These are phyloP conservation scores for Phalanger gymnotis DNA, from an alignment of 2,797 vertebrate genomes.

Conservation along the genomic window DNA sequence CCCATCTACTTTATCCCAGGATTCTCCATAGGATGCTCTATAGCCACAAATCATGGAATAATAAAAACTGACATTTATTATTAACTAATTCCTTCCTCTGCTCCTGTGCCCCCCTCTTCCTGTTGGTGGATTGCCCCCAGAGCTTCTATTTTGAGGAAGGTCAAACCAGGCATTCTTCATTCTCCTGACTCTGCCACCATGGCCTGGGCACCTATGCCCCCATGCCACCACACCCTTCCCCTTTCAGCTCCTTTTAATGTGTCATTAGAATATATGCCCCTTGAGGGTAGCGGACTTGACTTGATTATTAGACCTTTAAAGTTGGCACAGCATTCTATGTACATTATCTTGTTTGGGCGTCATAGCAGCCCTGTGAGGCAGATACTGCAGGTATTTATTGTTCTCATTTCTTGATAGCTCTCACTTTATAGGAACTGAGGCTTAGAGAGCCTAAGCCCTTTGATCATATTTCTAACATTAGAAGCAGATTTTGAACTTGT, in stretches of 20 bases:
- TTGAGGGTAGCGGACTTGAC: not conserved
- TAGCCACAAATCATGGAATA: not conserved
- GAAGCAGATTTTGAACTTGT: no score
- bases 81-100: not conserved
- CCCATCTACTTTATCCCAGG: not conserved
- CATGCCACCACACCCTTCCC: not conserved
- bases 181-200: not conserved
- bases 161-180: not conserved
- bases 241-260: not conserved
- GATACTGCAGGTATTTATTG: no score
- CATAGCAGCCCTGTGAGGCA: no score
- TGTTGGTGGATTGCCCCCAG: not conserved
- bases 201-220: not conserved
- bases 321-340: no score
- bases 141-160: not conserved
- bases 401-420: no score
- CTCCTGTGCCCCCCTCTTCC: not conserved
- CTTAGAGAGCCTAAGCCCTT: no score
- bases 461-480: no score
- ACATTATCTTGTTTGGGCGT: no score
- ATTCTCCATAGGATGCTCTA: not conserved
- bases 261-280: not conserved
- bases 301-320: no score
- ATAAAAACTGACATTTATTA: not conserved
- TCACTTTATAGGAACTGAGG: no score